These are phyloP conservation scores for Psilopogon haemacephalus DNA, from an alignment of 2,113 vertebrate species.

Conservation along the genomic window DNA sequence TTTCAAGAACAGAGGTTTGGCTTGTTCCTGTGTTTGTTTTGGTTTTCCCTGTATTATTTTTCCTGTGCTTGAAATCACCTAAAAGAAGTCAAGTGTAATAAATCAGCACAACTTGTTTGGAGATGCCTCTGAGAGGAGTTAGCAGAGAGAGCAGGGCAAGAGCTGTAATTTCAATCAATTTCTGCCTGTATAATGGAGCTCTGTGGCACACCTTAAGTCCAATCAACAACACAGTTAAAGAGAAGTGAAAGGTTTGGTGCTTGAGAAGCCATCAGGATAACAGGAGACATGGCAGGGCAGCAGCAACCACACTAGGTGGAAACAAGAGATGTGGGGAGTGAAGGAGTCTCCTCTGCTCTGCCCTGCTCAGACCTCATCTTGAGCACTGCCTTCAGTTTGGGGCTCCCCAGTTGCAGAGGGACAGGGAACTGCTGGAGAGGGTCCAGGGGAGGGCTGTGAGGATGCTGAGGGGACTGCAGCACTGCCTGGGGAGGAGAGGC, in stretches of 20 bases:
- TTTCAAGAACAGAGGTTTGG: neutral
- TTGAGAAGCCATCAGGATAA: neutral
- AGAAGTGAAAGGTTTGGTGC: neutral
- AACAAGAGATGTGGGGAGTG: neutral
- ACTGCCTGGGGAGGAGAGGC: too few relatives aligned
- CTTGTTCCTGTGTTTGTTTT: too few relatives aligned
- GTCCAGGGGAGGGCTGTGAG: too few relatives aligned
- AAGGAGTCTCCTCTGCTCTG: too few relatives aligned
- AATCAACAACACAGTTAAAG: slow-evolving; percentile 2
- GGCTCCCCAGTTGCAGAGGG: too few relatives aligned
- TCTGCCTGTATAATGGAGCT: neutral
- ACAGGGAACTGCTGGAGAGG: too few relatives aligned
- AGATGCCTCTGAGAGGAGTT: neutral
- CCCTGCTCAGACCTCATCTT: too few relatives aligned
- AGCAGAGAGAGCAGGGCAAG: neutral
- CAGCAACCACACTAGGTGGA: neutral
- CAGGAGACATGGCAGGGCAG: neutral
- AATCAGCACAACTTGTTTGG: neutral
- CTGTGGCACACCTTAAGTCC: neutral
- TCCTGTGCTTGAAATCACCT: neutral
- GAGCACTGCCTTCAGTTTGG: too few relatives aligned
- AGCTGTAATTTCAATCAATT: neutral
- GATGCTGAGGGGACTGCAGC: too few relatives aligned
- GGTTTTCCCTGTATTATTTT: neutral
- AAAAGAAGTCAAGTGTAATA: neutral